Percentiles rank a stretch among this genome's conserved stretches.
phyloP scores from a whole-genome alignment of 2,888 invertebrate genomes.

The Fissipunctia ypsillon region DNA sequence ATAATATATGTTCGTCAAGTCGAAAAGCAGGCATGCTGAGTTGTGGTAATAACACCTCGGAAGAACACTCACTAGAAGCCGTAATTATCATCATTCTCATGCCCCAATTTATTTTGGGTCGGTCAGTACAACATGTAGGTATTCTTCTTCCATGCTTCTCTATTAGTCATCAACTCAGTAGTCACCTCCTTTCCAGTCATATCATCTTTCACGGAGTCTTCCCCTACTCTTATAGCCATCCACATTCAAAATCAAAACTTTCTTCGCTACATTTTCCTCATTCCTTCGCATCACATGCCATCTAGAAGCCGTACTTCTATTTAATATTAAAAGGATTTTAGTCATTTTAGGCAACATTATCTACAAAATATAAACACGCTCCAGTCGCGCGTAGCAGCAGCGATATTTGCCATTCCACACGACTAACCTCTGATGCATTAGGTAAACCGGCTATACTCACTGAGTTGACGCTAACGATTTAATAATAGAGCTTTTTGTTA shows the following conservation, averaged over 20 bases:
- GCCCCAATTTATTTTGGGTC: not conserved
- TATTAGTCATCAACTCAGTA: no score
- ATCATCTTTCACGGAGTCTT: not conserved
- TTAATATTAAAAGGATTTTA: not conserved
- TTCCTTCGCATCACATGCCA: not conserved
- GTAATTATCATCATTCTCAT: not conserved
- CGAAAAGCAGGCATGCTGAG: not conserved
- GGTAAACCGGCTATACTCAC: constrained; percentile 29
- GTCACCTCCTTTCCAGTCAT: not conserved
- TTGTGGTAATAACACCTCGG: not conserved
- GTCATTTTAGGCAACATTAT: constrained; percentile 1
- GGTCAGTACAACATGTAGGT: not conserved
- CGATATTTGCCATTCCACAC: constrained; percentile 36
- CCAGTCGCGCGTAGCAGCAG: not conserved
- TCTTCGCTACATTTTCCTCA: not conserved
- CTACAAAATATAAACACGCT: not conserved
- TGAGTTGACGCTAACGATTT: constrained; percentile 35
- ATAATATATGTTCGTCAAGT: no score
- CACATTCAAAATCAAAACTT: not conserved
- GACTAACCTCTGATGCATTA: constrained; percentile 35
- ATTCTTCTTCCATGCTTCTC: no score
- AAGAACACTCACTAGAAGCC: no score
- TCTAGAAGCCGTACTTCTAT: not conserved
- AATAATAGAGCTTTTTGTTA: constrained; percentile 3
- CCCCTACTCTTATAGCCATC: not conserved